Base-by-base conservation (phyloP, 1,140 invertebrate species). In the Anadara kagoshimensis region DNA sequence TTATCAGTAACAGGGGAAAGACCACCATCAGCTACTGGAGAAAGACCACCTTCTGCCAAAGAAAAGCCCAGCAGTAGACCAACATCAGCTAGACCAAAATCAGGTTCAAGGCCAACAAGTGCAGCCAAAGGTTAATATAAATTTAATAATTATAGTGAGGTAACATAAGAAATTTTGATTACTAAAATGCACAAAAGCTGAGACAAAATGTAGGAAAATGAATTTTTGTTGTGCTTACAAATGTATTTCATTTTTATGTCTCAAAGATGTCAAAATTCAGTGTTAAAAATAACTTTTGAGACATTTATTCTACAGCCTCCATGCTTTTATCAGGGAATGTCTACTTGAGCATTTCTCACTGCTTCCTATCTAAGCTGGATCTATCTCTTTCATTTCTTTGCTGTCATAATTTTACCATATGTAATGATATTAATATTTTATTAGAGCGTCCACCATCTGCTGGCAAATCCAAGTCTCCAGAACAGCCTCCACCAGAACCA, bases 31-130 rank as follows among this genome's bases (percentile, higher is more conserved):
- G 64, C 63, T 26, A 66, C 67, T 14, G 58, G 61, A 16, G 59
- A 78, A n/a, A 74, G 75, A 66, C 76, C 70, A 53, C 45, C 64
- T 5, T 72, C 73, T 53, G 69, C 76, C 43, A n/a, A n/a, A n/a
- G 61, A 63, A 47, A 57, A 59, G 29, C 68, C 54, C 3, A 57
- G 43, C 44, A 64, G 54, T 62, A 51, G 70, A 75, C 49, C 65
- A 29, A 69, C 69, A 5, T 69, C 67, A 45, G 62, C 41, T n/a
- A 51, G 26, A 41, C 47, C 62, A 20, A 65, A 49, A 20, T 69
- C 56, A 54, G 54, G 65, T 11, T 76, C 76, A 63, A 78, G 76
- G 47, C 81, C 81, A 63, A 59, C 71, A 29, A 77, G 75, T 72
- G 73, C 70, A 44, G 14, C 56, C n/a, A 58, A 61, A 53, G 62